phyloP scores from a whole-genome alignment of 2,888 invertebrate genomes.

The Lydus trimaculatus region DNA sequence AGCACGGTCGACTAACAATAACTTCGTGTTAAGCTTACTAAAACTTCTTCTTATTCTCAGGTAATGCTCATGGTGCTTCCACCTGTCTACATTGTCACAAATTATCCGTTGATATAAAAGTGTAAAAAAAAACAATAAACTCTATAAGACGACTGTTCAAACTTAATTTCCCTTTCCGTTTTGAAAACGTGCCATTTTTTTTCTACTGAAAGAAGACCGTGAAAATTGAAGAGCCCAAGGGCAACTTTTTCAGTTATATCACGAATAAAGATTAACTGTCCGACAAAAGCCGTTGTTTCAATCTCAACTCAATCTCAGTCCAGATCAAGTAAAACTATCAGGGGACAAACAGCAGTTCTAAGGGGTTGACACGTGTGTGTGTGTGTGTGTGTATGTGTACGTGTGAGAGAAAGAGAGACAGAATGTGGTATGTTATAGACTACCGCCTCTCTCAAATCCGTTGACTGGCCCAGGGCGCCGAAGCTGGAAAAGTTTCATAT shows the following conservation, averaged over 20 bases:
- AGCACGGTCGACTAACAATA: not conserved
- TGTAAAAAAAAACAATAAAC: too few relatives aligned
- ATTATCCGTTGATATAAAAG: too few relatives aligned
- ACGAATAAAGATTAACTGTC: slow-evolving; percentile 49
- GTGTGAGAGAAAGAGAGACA: too few relatives aligned
- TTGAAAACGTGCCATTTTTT: not conserved
- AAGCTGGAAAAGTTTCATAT: not conserved
- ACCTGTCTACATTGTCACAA: too few relatives aligned
- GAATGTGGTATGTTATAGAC: too few relatives aligned
- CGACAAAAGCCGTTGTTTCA: slow-evolving; percentile 46
- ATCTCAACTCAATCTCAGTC: slow-evolving; percentile 46
- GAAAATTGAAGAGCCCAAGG: not conserved
- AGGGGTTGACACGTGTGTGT: not conserved
- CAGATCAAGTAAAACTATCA: slow-evolving; percentile 49
- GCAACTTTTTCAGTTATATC: slow-evolving; percentile 11
- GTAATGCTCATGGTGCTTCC: too few relatives aligned
- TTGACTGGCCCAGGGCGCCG: not conserved
- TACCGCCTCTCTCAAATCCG: not conserved
- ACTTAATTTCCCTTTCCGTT: too few relatives aligned
- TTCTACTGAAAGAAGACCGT: not conserved
- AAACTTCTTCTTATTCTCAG: not conserved
- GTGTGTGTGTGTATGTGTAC: not conserved
- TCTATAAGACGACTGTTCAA: too few relatives aligned
- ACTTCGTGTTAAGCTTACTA: slow-evolving; percentile 15
- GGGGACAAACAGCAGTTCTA: slow-evolving; percentile 34